Base-by-base conservation (phyloP, 2,797 vertebrate genomes). In the Diplodus puntazzo region DNA sequence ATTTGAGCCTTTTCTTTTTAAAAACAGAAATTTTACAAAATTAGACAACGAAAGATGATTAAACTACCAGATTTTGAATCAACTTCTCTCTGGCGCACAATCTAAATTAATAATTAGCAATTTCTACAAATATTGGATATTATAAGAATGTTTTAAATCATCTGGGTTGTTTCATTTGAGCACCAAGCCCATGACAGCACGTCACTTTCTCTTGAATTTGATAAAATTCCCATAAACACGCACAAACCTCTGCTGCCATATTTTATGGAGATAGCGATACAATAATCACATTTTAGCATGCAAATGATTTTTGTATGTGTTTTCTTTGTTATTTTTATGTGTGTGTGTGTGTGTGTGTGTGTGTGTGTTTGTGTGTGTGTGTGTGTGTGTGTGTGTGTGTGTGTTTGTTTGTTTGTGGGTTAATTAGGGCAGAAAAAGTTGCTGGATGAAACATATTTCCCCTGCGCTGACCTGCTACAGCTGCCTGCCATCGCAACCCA, bases 351-450 rank as follows among this genome's bases (percentile, higher is more conserved):
- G 55, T 55, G 11, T 34, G 25, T 25, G 25, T 25, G 25, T 25
- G 25, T 25, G 25, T 25, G 25, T 25, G 25, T 25, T 2, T 25
- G 25, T 25, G 25, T 25, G 25, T 27, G 3, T 4, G 2, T 27
- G 27, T 27, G 27, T 27, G 27, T 27, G 27, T 27, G 27, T 27
- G 27, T 27, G 27, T 27, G 27, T 27, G 27, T 27, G 27, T 27
- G 27, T 27, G 13, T 39, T 61, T 62, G 27, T 58, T n/a, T 52
- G 34, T 52, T 70, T 95, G 87, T 92, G 94, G 91, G 95, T 92
- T 96, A 94, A 95, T 96, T 95, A 94, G 92, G 94, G 91, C 91
- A 92, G 92, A 94, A 86, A 85, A 93, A 27, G 94, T 96, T 95
- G 65, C 61, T 73, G 42, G 59, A 70, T 84, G 45, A 94, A 94